Base-by-base conservation (phyloP, 2,797 vertebrate species). In the Sandelia bainsii region DNA sequence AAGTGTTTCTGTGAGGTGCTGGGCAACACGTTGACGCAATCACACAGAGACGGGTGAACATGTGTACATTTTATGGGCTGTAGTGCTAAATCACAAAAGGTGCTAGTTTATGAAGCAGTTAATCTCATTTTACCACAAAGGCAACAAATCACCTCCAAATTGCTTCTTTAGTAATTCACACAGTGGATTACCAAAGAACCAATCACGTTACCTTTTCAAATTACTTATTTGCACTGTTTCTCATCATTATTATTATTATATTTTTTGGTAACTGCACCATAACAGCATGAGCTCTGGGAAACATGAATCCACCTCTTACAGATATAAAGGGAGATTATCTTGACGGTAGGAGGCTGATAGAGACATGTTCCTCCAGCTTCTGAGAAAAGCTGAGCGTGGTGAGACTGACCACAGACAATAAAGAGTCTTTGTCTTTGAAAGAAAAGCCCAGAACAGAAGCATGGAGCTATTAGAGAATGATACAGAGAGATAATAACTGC, bases 1-100 rank as follows among this genome's bases (percentile, higher is more conserved):
- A 91, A 88, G 81, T 84, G 83, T 81, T 86, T 88, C 75, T 57
- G 80, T 81, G 80, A 85, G 77, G 56, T 75, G 80, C 80, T 61
- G 61, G 61, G 44, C 51, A 69, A 78, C 77, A 44, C 4, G 40
- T 29, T 46, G 63, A 66, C 75, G 61, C 69, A 57, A 6, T 64
- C 72, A 84, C 63, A 72, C 60, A 62, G 51, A 27, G 11, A 67
- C 53, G 72, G n/a, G 29, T 14, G 49, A 45, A 52, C 25, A 40
- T 1, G 6, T 75, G 48, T 50, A 46, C 16, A 51, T 80, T 63
- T 66, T 11, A 59, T 42, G 1, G 34, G 61, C 58, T 76, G 62
- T 80, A 57, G 69, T 80, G 76, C 17, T 66, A 25, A 75, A 66
- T 58, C 40, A 25, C 42, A 72, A 62, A 77, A 45, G 89, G 91